Conservation (phyloP, 2,888 invertebrate genomes). For the Siphonodentalium dalli region DNA sequence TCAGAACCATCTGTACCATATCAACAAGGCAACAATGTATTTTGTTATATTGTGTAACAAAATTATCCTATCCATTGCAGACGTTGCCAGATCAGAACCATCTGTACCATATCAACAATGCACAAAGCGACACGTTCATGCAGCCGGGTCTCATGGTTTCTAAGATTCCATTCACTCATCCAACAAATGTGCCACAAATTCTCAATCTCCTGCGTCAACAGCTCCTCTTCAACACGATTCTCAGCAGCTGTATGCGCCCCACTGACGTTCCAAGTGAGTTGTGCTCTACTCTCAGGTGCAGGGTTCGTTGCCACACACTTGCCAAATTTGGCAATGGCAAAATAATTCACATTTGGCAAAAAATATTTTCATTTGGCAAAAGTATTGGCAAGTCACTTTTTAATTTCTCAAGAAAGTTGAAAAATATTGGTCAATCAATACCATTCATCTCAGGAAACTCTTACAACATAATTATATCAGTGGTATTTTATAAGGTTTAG, state of each 20-base stretch:
- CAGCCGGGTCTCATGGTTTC: conserved; percentile 79
- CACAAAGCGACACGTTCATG: conserved; percentile 62
- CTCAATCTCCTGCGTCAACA: conserved; percentile 86
- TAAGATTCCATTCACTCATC: conserved; percentile 91
- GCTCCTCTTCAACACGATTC: conserved; percentile 86
- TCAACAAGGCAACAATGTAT: not conserved
- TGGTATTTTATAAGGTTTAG: no score
- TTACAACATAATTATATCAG: no score
- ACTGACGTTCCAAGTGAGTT: conserved; percentile 79
- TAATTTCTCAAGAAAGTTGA: no score
- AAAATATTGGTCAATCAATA: no score
- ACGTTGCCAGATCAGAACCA: conserved; percentile 91
- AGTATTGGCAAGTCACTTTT: no score
- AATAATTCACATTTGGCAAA: no score
- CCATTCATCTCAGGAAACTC: no score
- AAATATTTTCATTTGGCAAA: no score
- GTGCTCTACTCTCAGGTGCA: no score
- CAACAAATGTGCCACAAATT: conserved; percentile 88
- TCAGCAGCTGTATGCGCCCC: conserved; percentile 86
- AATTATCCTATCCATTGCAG: conserved; percentile 66
- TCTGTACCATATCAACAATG: conserved; percentile 90
- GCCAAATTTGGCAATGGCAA: no score
- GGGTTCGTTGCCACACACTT: no score
- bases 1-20: not conserved
- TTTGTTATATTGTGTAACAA: not conserved